Base-by-base conservation (phyloP, 2,113 vertebrate species). In the Chascanopsetta lugubris region DNA sequence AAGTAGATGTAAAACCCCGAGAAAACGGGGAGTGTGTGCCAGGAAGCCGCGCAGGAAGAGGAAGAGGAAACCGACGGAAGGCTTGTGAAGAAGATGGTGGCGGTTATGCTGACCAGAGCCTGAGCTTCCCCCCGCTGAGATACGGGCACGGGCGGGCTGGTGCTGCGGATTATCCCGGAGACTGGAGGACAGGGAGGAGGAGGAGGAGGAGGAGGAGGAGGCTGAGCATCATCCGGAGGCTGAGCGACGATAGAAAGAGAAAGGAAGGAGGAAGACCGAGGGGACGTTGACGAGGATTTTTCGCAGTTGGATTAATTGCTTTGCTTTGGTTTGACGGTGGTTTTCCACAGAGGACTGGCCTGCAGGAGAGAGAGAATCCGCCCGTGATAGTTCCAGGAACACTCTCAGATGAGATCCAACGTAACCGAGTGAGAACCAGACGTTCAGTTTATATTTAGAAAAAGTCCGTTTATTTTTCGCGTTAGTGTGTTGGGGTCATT, bases 121-220 rank as follows among this genome's bases (percentile, higher is more conserved):
- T 83, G 73, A 82, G 58, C 69, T 64, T 76, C 22, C 60, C 43
- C 69, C 77, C 27, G 61, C 61, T 87, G 85, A 85, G 49, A 80
- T 64, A 70, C 72, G 48, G 26, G 75, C 53, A 80, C 75, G 6
- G 58, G 56, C 18, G 66, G 75, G 54, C 43, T 63, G 61, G 26
- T 48, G 51, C 20, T 45, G 45, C 80, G 85, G 85, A 87, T 90
- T 87, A 86, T 80, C 83, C 85, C 20, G 78, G 80, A 86, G 85
- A 79, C 66, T 79, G 71, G 57, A 66, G 57, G 76, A 69, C 79
- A 70, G 72, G 69, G 77, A 66, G 62, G 79, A 72, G 56, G 68
- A 26, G 69, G 69, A 72, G 68, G 21, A 22, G 45, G 45, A 26
- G 46, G 1, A 47, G 45, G 11, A 17, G 69, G 72, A 84, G 79